phyloP scores from a whole-genome alignment of 92 coral and sea anemone genomes.

The Epizoanthus stellaris region DNA sequence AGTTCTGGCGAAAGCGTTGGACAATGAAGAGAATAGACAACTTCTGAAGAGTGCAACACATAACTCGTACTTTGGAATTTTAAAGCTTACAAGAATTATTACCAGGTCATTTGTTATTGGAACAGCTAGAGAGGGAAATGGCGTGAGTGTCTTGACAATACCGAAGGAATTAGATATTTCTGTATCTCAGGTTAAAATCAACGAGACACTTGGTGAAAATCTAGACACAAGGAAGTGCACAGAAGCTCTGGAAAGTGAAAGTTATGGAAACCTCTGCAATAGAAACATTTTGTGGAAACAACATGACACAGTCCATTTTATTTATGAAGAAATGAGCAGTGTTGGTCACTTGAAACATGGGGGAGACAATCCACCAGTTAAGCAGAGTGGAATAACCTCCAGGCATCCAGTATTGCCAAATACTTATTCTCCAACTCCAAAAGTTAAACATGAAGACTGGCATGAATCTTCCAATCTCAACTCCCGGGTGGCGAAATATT shows the following conservation, averaged over 20 bases:
- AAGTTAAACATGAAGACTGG: background rate
- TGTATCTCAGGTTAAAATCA: background rate
- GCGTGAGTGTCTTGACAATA: slow-evolving; percentile 20
- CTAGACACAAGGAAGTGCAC: background rate
- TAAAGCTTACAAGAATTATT: background rate
- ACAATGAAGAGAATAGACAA: slow-evolving; percentile 2
- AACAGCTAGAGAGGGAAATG: slow-evolving; percentile 25
- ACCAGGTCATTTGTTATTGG: slow-evolving; percentile 4
- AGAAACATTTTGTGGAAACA: background rate
- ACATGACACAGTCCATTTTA: background rate
- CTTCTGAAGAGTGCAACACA: slow-evolving; percentile 12
- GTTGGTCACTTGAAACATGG: background rate
- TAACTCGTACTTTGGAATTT: slow-evolving; percentile 13
- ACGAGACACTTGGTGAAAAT: background rate
- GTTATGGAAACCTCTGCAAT: slow-evolving; percentile 14
- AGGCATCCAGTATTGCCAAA: slow-evolving; percentile 11
- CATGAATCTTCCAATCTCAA: background rate
- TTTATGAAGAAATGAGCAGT: slow-evolving; percentile 18
- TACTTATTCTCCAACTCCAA: slow-evolving; percentile 11
- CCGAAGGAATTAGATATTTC: slow-evolving; percentile 28
- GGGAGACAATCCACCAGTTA: background rate
- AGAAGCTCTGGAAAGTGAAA: slow-evolving; percentile 27
- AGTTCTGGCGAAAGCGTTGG: slow-evolving; percentile 10
- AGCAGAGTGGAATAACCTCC: background rate
- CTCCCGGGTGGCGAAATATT: background rate